Percentiles rank a stretch among this genome's conserved stretches.
Conservation (phyloP, 2,113 vertebrate genomes). For the Oenanthe oenanthe region DNA sequence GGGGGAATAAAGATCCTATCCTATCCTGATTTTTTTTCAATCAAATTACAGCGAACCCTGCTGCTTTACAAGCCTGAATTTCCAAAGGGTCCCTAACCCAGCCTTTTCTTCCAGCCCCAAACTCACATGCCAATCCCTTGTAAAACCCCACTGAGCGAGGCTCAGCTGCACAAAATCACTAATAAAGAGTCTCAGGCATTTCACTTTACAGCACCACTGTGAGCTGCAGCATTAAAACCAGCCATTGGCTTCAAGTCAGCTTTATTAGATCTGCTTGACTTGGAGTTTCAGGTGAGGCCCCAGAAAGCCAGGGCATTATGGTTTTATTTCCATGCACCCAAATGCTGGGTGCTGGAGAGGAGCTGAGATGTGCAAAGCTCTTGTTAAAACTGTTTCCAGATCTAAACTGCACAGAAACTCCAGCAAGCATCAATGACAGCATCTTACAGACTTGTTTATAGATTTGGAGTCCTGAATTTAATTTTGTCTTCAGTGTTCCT, state of each 20-base stretch:
- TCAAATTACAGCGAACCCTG: slow-evolving; percentile 63
- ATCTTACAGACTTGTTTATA: not conserved
- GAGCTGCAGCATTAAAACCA: slow-evolving; percentile 65
- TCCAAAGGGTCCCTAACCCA: slow-evolving; percentile 54
- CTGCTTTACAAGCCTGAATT: slow-evolving; percentile 66
- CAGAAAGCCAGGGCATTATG: not conserved
- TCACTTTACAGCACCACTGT: slow-evolving; percentile 74
- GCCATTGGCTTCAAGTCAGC: slow-evolving; percentile 68
- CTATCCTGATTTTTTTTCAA: slow-evolving; percentile 59
- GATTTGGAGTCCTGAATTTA: not conserved
- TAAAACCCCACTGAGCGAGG: slow-evolving; percentile 75
- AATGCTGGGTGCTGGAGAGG: not conserved
- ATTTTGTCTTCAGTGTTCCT: not conserved
- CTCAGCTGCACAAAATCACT: slow-evolving; percentile 79
- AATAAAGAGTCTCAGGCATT: slow-evolving; percentile 79
- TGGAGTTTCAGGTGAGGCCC: slow-evolving; percentile 70
- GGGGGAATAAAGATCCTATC: slow-evolving; percentile 46
- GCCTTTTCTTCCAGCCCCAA: slow-evolving; percentile 63
- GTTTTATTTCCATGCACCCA: not conserved
- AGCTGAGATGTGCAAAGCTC: not conserved
- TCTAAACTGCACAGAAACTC: not conserved
- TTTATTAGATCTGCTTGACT: slow-evolving; percentile 72
- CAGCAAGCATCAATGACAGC: not conserved
- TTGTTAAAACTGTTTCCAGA: not conserved
- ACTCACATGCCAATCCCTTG: slow-evolving; percentile 64